phyloP scores from a whole-genome alignment of 2,888 invertebrate genomes.

The Cyclophora albipunctata region DNA sequence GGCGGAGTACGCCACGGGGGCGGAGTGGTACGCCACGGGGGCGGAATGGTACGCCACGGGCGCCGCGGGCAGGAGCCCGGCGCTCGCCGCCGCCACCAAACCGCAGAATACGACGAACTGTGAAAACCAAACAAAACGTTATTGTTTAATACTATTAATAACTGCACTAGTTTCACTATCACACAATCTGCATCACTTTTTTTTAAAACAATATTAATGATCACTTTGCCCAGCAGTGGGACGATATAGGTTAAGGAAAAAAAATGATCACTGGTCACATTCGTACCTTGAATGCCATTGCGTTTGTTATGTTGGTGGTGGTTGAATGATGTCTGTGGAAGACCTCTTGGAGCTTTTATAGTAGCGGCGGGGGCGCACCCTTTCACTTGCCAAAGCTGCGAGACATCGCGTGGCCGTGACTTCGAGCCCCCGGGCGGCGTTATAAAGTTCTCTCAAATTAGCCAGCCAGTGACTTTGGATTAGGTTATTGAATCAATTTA shows the following conservation, averaged over 20 bases:
- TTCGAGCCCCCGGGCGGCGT: slow-evolving; percentile 44
- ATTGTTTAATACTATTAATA: slow-evolving; percentile 6
- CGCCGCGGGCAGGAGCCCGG: slow-evolving; percentile 45
- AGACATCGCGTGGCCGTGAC: slow-evolving; percentile 50
- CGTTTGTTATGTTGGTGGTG: slow-evolving; percentile 48
- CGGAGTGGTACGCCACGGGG: slow-evolving; percentile 29
- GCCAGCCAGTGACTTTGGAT: slow-evolving; percentile 13
- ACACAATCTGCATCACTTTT: background rate
- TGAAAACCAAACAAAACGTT: slow-evolving; percentile 16
- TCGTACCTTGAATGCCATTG: slow-evolving; percentile 69
- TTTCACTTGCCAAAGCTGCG: slow-evolving; percentile 49
- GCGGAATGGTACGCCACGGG: slow-evolving; percentile 35
- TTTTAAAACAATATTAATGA: background rate
- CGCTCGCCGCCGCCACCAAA: slow-evolving; percentile 53
- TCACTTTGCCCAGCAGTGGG: too few species aligned
- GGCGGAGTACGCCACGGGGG: slow-evolving; percentile 34
- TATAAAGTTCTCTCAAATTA: slow-evolving; percentile 26
- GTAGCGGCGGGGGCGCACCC: slow-evolving; percentile 54
- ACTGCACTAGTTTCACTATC: slow-evolving; percentile 6
- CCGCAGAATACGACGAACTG: slow-evolving; percentile 56
- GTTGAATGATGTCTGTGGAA: slow-evolving; percentile 58
- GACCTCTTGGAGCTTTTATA: slow-evolving; percentile 61
- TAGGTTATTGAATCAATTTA: background rate
- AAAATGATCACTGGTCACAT: slow-evolving; percentile 12
- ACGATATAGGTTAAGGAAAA: too few species aligned